Evolutionary conservation across 2,797 vertebrate species (phyloP).

Genomic region (Sciaenops ocellatus): DNA sequence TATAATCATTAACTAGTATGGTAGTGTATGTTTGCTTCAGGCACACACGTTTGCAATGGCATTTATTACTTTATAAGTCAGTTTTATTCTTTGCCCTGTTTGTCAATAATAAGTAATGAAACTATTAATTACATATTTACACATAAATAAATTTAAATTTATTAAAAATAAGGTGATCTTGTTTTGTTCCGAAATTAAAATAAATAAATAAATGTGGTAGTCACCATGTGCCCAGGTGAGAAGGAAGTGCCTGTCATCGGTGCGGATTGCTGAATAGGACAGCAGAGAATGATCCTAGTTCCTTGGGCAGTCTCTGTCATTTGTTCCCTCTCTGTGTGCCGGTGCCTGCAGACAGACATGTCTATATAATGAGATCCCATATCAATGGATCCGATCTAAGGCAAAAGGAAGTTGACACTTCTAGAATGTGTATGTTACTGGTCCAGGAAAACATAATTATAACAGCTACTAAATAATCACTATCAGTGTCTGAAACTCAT

Average conservation of each 20-base stretch:
- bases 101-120: background rate
- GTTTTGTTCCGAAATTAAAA: background rate
- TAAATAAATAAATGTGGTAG: background rate
- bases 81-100: background rate
- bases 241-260: slow-evolving; percentile 39
- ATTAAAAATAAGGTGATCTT: background rate
- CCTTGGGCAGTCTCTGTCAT: slow-evolving; percentile 21
- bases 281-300: background rate
- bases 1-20: slow-evolving; percentile 3
- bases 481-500: background rate
- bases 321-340: slow-evolving; percentile 20
- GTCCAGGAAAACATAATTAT: background rate
- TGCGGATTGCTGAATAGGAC: background rate
- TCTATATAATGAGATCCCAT: slow-evolving; percentile 17
- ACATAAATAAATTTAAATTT: too few relatives aligned
- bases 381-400: slow-evolving; percentile 10
- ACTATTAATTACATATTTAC: too few relatives aligned
- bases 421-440: background rate
- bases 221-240: slow-evolving; percentile 21
- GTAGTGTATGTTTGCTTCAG: background rate
- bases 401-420: slow-evolving; percentile 23
- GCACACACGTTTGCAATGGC: background rate
- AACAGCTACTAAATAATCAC: background rate
- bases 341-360: slow-evolving; percentile 31
- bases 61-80: background rate